Evolutionary conservation across 2,888 invertebrate species (phyloP).

Genomic region (Siphlonurus alternatus): DNA sequence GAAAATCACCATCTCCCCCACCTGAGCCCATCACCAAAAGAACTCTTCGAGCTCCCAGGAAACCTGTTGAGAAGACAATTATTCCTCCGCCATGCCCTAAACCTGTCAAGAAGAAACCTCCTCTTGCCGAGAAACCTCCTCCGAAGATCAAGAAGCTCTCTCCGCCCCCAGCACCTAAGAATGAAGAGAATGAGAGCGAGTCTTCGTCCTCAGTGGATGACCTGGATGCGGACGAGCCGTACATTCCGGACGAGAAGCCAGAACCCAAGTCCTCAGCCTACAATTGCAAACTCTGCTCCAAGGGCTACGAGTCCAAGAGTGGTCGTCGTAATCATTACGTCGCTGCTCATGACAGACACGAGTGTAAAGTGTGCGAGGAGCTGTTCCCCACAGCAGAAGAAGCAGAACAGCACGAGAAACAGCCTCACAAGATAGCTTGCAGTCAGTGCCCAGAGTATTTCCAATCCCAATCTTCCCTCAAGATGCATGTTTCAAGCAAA

Average conservation of each 20-base stretch:
- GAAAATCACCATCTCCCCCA: too few species aligned
- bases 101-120: too few species aligned
- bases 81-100: too few species aligned
- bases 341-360: not conserved
- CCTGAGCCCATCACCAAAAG: too few species aligned
- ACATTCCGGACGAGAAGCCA: not conserved
- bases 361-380: not conserved
- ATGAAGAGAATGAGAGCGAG: not conserved
- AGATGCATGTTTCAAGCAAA: not conserved
- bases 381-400: not conserved
- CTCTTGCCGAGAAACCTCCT: too few species aligned
- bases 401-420: not conserved
- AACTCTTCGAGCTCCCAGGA: too few species aligned
- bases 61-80: too few species aligned
- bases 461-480: not conserved
- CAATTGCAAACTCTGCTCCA: not conserved
- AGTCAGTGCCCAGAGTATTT: not conserved
- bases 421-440: not conserved
- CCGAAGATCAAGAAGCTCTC: too few species aligned
- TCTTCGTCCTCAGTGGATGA: not conserved
- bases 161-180: too few species aligned
- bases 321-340: not conserved
- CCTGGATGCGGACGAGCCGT: not conserved
- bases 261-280: not conserved
- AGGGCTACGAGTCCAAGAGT: not conserved